phyloP scores from a whole-genome alignment of 2,888 invertebrate genomes.

The Epinotia demarniana region DNA sequence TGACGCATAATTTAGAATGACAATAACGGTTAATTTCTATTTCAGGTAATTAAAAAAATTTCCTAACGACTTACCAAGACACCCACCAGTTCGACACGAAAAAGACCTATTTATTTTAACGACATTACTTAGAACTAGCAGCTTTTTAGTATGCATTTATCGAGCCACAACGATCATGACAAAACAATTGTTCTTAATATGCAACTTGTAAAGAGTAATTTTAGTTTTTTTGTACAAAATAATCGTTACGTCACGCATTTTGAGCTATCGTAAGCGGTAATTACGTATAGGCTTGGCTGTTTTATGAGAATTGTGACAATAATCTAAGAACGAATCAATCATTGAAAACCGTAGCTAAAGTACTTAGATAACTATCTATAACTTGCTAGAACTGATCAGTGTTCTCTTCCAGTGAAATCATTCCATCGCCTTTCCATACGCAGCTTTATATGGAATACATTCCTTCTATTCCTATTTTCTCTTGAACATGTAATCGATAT shows the following conservation, averaged over 20 bases:
- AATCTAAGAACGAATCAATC: not conserved
- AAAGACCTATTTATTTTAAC: conserved; percentile 35
- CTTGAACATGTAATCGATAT: conserved; percentile 47
- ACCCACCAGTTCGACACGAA: conserved; percentile 41
- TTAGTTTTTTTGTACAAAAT: conserved; percentile 42
- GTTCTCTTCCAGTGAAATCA: conserved; percentile 55
- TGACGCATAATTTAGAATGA: not conserved
- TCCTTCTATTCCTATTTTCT: conserved; percentile 50
- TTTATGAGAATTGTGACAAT: conserved; percentile 2
- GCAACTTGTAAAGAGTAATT: conserved; percentile 39
- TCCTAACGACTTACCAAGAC: conserved; percentile 22
- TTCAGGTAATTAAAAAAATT: conserved; percentile 34
- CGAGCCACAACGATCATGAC: conserved; percentile 50
- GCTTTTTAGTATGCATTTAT: conserved; percentile 15
- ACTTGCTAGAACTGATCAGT: not conserved
- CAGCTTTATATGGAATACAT: conserved; percentile 53
- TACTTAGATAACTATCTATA: too few relatives aligned
- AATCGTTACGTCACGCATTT: conserved; percentile 18
- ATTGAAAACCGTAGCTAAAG: too few relatives aligned
- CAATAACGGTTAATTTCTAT: not conserved
- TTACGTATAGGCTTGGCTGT: conserved; percentile 33
- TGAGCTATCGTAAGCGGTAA: conserved; percentile 40
- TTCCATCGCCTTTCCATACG: conserved; percentile 52
- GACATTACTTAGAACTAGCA: conserved; percentile 21
- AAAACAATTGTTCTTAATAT: conserved; percentile 58